Base-by-base conservation (phyloP, 2,797 vertebrate genomes). In the Sternarchorhynchus goeldii region DNA sequence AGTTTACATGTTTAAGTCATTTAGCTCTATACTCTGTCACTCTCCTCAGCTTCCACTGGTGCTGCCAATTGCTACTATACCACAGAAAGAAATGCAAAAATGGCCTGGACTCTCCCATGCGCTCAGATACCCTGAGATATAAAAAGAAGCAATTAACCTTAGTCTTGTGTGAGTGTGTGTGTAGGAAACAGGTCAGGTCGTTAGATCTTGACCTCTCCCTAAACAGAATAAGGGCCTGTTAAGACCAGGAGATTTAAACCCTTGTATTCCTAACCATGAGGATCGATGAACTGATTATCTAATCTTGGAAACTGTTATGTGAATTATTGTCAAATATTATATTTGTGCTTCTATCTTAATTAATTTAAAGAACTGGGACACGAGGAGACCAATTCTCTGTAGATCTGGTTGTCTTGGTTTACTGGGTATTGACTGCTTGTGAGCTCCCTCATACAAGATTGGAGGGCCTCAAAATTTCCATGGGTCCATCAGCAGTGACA, bases 61-160 rank as follows among this genome's bases (percentile, higher is more conserved):
- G 29, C 41, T n/a, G 31, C 56, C 34, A 56, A 36, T 31, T 36
- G 6, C 2, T 56, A 66, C n/a, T 50, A 31, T 53, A 25, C 25
- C 20, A 53, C 4, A 69, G 80, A 86, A 84, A 84, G 73, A 16
- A 71, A 60, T 25, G 39, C 57, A 45, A 39, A 77, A 80, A 80
- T 76, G 36, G 56, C 58, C 0, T 16, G 66, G 58, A 58, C 76
- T n/a, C 50, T 25, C 56, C 5, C 81, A 83, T 82, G 79, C 81
- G 82, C 83, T 71, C 45, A 73, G 77, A 86, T 76, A 83, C 77
- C 62, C 76, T 10, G 4, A 29, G 76, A 67, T 78, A 83, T 87
- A 84, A 86, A 84, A 85, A 88, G 57, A 60, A 65, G 32, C 6
- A 55, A 78, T 83, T 87, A 84, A 82, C 84, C 82, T 81, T 83